Base-by-base conservation (phyloP, 2,888 invertebrate genomes). In the Tetranychus piercei region DNA sequence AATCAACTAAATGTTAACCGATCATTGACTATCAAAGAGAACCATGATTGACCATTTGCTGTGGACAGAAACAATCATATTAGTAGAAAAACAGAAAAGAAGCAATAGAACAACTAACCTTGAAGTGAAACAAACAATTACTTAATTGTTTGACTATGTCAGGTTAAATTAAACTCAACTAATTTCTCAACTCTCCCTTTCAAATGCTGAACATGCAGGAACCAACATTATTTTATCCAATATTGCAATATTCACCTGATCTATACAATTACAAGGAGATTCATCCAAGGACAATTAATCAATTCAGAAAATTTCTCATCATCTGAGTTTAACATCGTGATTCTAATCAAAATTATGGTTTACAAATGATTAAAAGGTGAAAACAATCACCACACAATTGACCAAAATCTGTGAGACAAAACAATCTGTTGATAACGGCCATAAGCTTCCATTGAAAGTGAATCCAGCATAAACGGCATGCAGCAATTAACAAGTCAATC, bases 11-110 rank as follows among this genome's bases (percentile, higher is more conserved):
- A 55, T 15, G 55, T 55, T 15, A 55, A 55, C 55, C 15, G 55
- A 55, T 15, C 55, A 55, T 55, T 55, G 55, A 15, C 55, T 55
- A 55, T 55, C 55, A 15, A 55, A 15, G 15, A 55, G 55, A 55
- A 55, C 55, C 55, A 55, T 55, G 55, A 55, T 55, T 55, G 55
- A 55, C 55, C 55, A 55, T 55, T 55, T 55, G 55, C 55, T 55
- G 55, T 55, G 55, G 55, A 55, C 55, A 55, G 15, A 55, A 55
- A 55, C 55, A 55, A 55, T 55, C 9, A 55, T 55, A 55, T 55
- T 15, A 15, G 15, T 9, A 55, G 1, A 15, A 15, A 15, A 55
- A 55, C 9, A 55, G 3, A 55, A 15, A 6, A 45, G 45, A 45
- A 55, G 5, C 55, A 55, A 55, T 55, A 2, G 55, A 55, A 55